Evolutionary conservation across 2,888 invertebrate species (phyloP), one percentile per base, ranked within the genome.

Genomic region (Dione juno): DNA sequence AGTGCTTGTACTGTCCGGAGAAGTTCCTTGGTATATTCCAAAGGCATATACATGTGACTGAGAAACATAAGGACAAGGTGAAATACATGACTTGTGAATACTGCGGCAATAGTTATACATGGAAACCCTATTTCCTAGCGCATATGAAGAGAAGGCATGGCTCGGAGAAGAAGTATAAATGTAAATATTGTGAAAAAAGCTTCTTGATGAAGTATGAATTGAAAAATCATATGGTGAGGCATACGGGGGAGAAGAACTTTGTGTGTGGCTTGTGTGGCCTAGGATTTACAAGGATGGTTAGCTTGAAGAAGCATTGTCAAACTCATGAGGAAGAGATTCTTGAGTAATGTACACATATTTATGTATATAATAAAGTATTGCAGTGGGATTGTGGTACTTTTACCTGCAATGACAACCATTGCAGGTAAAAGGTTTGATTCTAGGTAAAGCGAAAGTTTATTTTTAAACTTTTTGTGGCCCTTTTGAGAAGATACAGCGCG

Each of bases 101-200:
- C 28, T 94, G 94, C 45, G 88, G 88, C 0, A 87, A 87, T 1
- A 75, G 75, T 0, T 94, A 92, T 59, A 86, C 87, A 0, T 93
- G 91, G 84, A 82, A 84, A 0, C 86, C 88, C 0, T 88, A 90
- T 52, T 93, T 90, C 1, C 73, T 84, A 8, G 79, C 81, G 0
- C 94, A 94, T 71, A 81, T 92, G 79, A 78, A 83, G 3, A 84
- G 87, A 11, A 77, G 74, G 1, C 93, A 94, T 35, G 78, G 82
- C 0, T 82, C 81, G 0, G 85, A 84, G 16, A 83, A 82, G 28
- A 86, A 84, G 16, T 84, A 84, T 45, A 68, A 73, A 5, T 86
- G 85, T 59, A 53, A 67, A 6, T 41, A 69, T 13, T 88, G 88
- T 28, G 40, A 69, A 0, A 82, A 79, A 13, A 67, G 41, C 0